Percentiles rank a stretch among this genome's conserved stretches.
phyloP scores from a whole-genome alignment of 1,140 invertebrate species.

The Ostrea denselamellosa region DNA sequence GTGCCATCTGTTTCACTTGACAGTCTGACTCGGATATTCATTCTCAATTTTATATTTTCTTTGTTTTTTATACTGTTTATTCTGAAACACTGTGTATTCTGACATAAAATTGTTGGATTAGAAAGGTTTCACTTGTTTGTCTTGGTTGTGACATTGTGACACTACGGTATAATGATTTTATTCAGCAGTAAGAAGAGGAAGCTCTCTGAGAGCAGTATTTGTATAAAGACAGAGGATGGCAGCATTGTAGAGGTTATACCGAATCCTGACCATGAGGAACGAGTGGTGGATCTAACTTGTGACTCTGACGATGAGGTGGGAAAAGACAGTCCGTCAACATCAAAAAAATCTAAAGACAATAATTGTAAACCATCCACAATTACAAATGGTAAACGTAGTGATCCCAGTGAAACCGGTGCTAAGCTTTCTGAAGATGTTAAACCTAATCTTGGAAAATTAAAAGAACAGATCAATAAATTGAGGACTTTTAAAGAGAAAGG shows the following conservation, averaged over 20 bases:
- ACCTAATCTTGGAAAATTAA: slow-evolving; percentile 43
- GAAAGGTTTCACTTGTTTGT: too few species aligned
- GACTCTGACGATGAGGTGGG: slow-evolving; percentile 1
- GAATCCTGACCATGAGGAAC: slow-evolving; percentile 33
- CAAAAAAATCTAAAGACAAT: slow-evolving; percentile 30
- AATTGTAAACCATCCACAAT: slow-evolving; percentile 26
- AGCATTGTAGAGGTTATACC: slow-evolving; percentile 60
- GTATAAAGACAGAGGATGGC: slow-evolving; percentile 64
- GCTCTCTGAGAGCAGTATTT: slow-evolving; percentile 38
- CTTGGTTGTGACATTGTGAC: neutral
- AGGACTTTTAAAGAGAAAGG: neutral
- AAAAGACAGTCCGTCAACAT: neutral
- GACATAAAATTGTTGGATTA: too few species aligned
- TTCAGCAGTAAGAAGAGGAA: neutral
- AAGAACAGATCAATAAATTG: neutral
- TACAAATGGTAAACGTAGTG: neutral
- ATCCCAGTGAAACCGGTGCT: neutral
- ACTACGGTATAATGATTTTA: neutral
- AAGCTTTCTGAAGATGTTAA: slow-evolving; percentile 32
- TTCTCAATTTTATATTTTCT: too few species aligned
- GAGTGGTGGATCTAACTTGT: slow-evolving; percentile 49
- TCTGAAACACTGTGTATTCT: too few species aligned
- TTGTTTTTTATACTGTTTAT: too few species aligned
- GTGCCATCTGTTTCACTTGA: too few species aligned
- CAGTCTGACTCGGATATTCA: too few species aligned